Evolutionary conservation across 1,140 invertebrate species (phyloP).

Genomic region (Heliconius hewitsoni): DNA sequence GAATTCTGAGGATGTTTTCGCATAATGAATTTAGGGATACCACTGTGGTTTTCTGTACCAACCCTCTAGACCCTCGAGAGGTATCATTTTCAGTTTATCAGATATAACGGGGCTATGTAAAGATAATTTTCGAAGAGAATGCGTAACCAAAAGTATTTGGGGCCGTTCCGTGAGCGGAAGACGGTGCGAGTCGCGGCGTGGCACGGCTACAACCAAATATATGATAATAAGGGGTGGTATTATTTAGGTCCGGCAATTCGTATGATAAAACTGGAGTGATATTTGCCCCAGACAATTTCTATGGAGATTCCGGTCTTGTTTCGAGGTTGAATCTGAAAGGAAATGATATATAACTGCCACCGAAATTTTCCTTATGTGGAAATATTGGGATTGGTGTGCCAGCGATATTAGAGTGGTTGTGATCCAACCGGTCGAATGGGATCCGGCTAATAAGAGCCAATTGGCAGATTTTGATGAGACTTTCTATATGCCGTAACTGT

Average conservation of each 20-base stretch:
- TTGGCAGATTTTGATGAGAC: conserved; percentile 23
- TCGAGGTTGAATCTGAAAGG: conserved; percentile 73
- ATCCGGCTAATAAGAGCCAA: conserved; percentile 26
- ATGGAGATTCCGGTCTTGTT: conserved; percentile 78
- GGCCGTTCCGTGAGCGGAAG: conserved; percentile 50
- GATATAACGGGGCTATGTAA: conserved; percentile 54
- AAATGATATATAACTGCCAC: conserved; percentile 66
- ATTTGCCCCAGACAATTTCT: conserved; percentile 75
- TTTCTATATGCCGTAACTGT: conserved; percentile 2
- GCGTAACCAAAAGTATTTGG: conserved; percentile 43
- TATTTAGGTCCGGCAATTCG: conserved; percentile 77
- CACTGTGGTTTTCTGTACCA: conserved; percentile 72
- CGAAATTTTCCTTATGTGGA: conserved; percentile 55
- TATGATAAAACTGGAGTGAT: conserved; percentile 77
- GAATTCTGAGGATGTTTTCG: conserved; percentile 76
- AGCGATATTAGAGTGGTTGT: conserved; percentile 44
- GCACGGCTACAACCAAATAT: conserved; percentile 61
- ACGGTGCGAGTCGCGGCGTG: conserved; percentile 60
- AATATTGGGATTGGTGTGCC: conserved; percentile 52
- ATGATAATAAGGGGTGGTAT: conserved; percentile 70
- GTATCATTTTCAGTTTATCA: conserved; percentile 59
- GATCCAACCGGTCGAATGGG: conserved; percentile 31
- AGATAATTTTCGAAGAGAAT: conserved; percentile 53
- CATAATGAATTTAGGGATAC: conserved; percentile 79
- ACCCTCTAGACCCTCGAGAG: conserved; percentile 51